phyloP scores from a whole-genome alignment of 2,888 invertebrate genomes.

The Himalopsyche tibetana region DNA sequence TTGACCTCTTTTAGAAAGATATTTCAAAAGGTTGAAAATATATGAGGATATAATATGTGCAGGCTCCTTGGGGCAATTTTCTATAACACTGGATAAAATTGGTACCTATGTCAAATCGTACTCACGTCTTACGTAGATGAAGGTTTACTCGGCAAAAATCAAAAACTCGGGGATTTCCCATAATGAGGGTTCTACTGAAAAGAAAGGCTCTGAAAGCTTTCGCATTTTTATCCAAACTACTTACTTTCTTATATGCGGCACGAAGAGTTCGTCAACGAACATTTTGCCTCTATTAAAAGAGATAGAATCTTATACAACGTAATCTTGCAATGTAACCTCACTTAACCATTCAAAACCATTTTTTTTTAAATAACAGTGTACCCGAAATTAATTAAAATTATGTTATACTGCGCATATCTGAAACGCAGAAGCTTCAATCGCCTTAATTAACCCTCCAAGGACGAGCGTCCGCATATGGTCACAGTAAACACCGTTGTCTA shows the following conservation, averaged over 20 bases:
- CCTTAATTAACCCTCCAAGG: no score
- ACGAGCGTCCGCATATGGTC: no score
- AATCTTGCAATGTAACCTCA: no score
- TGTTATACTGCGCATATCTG: no score
- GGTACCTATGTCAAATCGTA: conserved; percentile 22
- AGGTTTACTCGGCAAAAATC: conserved; percentile 28
- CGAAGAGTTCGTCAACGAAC: not conserved
- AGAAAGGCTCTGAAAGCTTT: not conserved
- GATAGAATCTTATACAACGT: no score
- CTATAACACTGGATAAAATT: conserved; percentile 16
- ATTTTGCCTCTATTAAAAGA: not conserved
- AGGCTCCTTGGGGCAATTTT: conserved; percentile 14
- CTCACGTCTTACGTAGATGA: conserved; percentile 1
- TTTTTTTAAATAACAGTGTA: no score
- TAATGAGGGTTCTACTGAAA: conserved; percentile 8
- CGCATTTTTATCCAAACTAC: conserved; percentile 22
- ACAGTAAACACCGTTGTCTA: no score
- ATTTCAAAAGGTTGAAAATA: not conserved
- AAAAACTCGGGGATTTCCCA: conserved; percentile 34
- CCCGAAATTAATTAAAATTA: no score
- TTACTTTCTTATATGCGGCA: not conserved
- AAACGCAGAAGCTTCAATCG: no score
- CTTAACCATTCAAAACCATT: no score
- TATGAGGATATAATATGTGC: conserved; percentile 4
- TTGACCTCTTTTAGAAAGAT: conserved; percentile 7